Evolutionary conservation across 2,113 vertebrate species (phyloP).

Genomic region (Brachionichthys hirsutus): DNA sequence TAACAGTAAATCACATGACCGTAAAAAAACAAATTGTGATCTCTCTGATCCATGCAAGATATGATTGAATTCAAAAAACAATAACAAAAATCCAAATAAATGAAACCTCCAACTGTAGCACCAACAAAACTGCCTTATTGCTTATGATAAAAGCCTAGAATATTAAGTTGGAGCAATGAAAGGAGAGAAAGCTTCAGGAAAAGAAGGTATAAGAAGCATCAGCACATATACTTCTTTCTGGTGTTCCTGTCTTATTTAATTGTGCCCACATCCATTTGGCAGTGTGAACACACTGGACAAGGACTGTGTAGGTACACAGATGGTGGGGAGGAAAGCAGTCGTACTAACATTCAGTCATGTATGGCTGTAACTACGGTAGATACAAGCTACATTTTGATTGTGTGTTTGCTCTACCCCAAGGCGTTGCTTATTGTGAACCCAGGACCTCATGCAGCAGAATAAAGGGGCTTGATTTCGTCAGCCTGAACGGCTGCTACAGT

Average conservation of each 20-base stretch:
- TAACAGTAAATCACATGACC: conserved; percentile 8
- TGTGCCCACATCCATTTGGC: conserved; percentile 38
- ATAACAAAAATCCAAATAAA: not conserved
- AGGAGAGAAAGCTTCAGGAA: conserved; percentile 7
- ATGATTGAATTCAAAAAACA: no score
- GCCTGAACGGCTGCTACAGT: conserved; percentile 18
- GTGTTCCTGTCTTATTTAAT: conserved; percentile 36
- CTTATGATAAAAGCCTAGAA: not conserved
- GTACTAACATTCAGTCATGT: conserved; percentile 15
- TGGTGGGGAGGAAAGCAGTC: not conserved
- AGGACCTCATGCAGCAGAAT: conserved; percentile 31
- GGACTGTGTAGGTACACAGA: conserved; percentile 16
- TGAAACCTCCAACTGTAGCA: not conserved
- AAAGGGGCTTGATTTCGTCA: conserved; percentile 37
- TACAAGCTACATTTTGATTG: conserved; percentile 25
- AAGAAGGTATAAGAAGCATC: conserved; percentile 7
- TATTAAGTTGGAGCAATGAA: conserved; percentile 39
- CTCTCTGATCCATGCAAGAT: no score
- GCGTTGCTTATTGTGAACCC: conserved; percentile 25
- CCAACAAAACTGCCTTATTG: not conserved
- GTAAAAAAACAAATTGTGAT: no score
- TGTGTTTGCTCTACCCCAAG: conserved; percentile 19
- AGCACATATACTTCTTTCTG: conserved; percentile 32
- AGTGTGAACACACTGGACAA: conserved; percentile 32
- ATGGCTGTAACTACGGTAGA: conserved; percentile 33